Base-by-base conservation (phyloP, 2,113 vertebrate genomes). In the Rafetus swinhoei region DNA sequence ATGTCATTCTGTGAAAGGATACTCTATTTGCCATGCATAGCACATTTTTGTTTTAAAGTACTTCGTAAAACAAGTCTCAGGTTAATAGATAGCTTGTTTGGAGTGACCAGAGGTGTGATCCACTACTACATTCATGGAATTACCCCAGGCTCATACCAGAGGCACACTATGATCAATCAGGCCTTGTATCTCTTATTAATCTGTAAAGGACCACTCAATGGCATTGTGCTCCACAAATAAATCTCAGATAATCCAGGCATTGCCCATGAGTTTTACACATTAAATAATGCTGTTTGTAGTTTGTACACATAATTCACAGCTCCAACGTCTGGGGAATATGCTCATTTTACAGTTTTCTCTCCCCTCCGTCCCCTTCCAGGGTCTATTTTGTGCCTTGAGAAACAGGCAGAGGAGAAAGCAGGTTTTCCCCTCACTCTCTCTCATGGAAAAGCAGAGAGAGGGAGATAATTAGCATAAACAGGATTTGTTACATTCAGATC, bases 61-160 rank as follows among this genome's bases (percentile, higher is more conserved):
- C 27, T 62, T 62, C 27, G 25, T 62, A 62, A 62, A 62, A 60
- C 59, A 60, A 60, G 27, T 25, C 25, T 60, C 25, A 60, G 25
- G 77, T 32, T 32, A 54, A 55, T 80, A 22, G 29, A 91, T 76
- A 77, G 56, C 19, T 76, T 92, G 89, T 93, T 91, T 56, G 39
- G 88, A 39, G 60, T 88, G 79, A 32, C 91, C 65, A 60, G 79
- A 29, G 87, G 77, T 77, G 90, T 32, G 29, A 80, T 96, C 88
- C 54, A 11, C 45, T 92, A 0, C 81, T 93, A 8, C 29, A 32
- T 65, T 83, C 88, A 45, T 88, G 60, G 83, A 88, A 84, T 54
- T 90, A 0, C 81, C 54, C 93, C 90, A 87, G 82, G 25, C 13
- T 81, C 90, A 87, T 88, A 93, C 79, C 81, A 77, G 9, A 87